Evolutionary conservation across 2,113 vertebrate genomes (phyloP).

Genomic region (Nestor notabilis): DNA sequence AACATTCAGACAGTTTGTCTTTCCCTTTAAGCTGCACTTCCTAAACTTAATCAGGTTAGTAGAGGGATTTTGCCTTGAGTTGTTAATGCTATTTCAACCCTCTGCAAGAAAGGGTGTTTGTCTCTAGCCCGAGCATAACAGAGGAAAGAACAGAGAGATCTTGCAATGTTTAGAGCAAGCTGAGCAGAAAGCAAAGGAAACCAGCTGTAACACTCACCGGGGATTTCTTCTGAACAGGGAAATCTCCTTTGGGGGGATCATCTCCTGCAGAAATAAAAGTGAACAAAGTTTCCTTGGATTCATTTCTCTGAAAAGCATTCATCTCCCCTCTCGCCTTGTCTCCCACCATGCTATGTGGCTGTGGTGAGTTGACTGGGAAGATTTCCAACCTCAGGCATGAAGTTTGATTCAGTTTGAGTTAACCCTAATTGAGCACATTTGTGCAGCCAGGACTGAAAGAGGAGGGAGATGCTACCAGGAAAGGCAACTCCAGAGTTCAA

Average conservation of each 20-base stretch:
- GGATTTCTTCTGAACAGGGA: slow-evolving; percentile 64
- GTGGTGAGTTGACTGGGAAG: slow-evolving; percentile 76
- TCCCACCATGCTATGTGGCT: slow-evolving; percentile 78
- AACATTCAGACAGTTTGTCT: not conserved
- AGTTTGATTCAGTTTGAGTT: slow-evolving; percentile 76
- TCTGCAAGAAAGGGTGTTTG: slow-evolving; percentile 54
- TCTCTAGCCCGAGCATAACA: slow-evolving; percentile 50
- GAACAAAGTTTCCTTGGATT: slow-evolving; percentile 77
- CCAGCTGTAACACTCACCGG: slow-evolving; percentile 70
- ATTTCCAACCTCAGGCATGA: slow-evolving; percentile 71
- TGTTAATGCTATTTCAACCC: slow-evolving; percentile 55
- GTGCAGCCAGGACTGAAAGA: slow-evolving; percentile 17
- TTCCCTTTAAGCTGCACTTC: slow-evolving; percentile 9
- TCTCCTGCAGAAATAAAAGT: slow-evolving; percentile 75
- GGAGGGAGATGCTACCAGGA: slow-evolving; percentile 14
- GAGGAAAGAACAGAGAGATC: slow-evolving; percentile 47
- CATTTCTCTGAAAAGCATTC: slow-evolving; percentile 76
- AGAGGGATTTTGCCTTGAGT: slow-evolving; percentile 48
- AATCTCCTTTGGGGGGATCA: slow-evolving; percentile 53
- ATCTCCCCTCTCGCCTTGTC: slow-evolving; percentile 73
- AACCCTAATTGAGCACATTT: slow-evolving; percentile 76
- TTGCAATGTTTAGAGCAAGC: slow-evolving; percentile 42
- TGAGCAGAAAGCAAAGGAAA: slow-evolving; percentile 42
- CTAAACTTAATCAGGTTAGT: slow-evolving; percentile 61
- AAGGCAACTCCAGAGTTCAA: slow-evolving; percentile 22